phyloP scores from a whole-genome alignment of 2,797 vertebrate genomes.

The Molossus alvarezi region DNA sequence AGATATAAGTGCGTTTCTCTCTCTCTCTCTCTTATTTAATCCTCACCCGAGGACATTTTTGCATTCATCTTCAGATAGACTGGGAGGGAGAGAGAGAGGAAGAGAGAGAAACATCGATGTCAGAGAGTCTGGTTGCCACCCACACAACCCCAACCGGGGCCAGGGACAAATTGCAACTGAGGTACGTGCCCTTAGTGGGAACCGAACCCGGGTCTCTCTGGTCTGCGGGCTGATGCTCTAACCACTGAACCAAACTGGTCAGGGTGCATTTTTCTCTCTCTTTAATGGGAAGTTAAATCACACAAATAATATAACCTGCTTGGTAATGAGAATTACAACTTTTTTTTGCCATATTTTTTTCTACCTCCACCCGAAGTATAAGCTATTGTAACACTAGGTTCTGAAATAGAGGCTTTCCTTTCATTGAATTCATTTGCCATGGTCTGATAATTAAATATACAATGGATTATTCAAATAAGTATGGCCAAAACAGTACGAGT shows the following conservation, averaged over 20 bases:
- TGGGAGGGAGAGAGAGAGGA: too few species aligned
- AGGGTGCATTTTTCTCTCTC: neutral
- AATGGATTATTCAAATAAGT: slow-evolving; percentile 72
- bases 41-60: too few species aligned
- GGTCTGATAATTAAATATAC: slow-evolving; percentile 70
- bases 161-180: too few species aligned
- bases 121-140: too few species aligned
- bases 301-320: slow-evolving; percentile 57
- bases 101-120: too few species aligned
- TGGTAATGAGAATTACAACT: slow-evolving; percentile 52
- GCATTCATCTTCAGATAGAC: too few species aligned
- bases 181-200: too few species aligned
- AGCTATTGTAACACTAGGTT: slow-evolving; percentile 58
- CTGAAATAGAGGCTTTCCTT: slow-evolving; percentile 71
- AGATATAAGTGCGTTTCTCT: neutral
- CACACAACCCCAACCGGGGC: too few species aligned
- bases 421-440: slow-evolving; percentile 71
- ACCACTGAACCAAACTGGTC: too few species aligned
- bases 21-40: neutral
- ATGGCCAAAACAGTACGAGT: slow-evolving; percentile 53
- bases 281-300: slow-evolving; percentile 65
- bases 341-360: slow-evolving; percentile 58
- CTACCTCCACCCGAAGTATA: slow-evolving; percentile 42
- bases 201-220: too few species aligned
- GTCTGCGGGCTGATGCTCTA: too few species aligned